Evolutionary conservation across 1,140 invertebrate genomes (phyloP), one percentile per base, ranked within the genome.

Genomic region (Nixonia krombeini): DNA sequence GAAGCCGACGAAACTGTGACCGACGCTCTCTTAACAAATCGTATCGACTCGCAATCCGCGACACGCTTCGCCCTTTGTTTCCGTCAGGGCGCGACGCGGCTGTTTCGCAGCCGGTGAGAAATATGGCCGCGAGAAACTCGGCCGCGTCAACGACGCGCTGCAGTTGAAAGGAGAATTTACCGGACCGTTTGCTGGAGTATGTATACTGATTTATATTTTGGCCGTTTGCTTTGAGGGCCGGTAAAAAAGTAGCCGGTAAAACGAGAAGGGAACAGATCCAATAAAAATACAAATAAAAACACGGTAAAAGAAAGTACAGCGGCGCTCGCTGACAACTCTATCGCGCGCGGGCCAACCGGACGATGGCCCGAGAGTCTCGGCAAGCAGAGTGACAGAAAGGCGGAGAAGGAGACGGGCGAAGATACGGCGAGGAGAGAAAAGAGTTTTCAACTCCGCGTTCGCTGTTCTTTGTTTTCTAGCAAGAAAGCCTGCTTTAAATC

Each of bases 231-330:
- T 33, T 10, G 10, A 33, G 12, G 10, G 12, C 31, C n/a, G 4
- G 9, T 9, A 10, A 33, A 33, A 33, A 33, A 33, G n/a, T 6
- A 33, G n/a, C n/a, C n/a, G n/a, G 10, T 33, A 33, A 33, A 33
- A 13, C 31, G 13, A 33, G 10, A 10, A 12, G 12, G 10, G 13
- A 33, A 33, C 4, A 33, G 13, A 4, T 12, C 12, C 9, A 33
- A 33, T 33, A 13, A 33, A 33, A 33, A 33, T 33, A 33, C 31
- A 10, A 33, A 33, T 33, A 13, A 33, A 33, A 33, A 33, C 13
- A 33, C 31, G 10, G n/a, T 10, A 13, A 13, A 13, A 13, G 12
- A 33, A 33, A 33, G 31, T 10, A 13, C 10, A 4, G 10, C 10
- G 2, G 10, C 31, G 31, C 6, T 13, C 31, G 2, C 12, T 10